phyloP scores from a whole-genome alignment of 2,888 invertebrate species.

The Macrophya alboannulata region DNA sequence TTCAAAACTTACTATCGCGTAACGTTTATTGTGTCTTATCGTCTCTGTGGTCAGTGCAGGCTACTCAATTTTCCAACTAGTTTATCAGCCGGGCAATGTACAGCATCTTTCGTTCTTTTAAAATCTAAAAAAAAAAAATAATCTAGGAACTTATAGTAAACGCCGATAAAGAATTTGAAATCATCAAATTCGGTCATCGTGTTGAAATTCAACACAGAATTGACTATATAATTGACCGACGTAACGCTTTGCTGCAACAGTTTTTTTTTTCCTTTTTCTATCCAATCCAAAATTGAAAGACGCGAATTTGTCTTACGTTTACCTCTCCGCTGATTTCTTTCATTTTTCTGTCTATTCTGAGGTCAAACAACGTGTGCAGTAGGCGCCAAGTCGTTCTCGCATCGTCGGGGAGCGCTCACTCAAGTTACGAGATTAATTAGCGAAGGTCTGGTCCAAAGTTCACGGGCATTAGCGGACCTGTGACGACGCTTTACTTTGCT shows the following conservation, averaged over 20 bases:
- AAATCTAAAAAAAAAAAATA: neutral
- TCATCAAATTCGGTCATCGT: neutral
- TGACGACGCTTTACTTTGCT: neutral
- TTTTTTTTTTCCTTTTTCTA: neutral
- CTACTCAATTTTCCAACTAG: neutral
- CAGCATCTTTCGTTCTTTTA: neutral
- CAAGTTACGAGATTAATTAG: conserved; percentile 21
- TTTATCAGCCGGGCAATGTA: neutral
- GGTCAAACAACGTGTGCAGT: conserved; percentile 4
- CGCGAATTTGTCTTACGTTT: neutral
- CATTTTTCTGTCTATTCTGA: neutral
- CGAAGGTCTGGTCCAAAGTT: conserved; percentile 37
- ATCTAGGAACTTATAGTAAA: neutral
- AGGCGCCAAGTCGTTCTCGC: neutral
- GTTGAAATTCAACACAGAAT: neutral
- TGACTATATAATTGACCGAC: neutral
- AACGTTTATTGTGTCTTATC: neutral
- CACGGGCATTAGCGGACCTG: neutral
- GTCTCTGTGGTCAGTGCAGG: neutral
- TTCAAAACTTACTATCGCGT: neutral
- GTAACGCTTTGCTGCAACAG: neutral
- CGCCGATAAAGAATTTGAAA: neutral
- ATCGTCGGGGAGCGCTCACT: neutral
- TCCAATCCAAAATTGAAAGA: neutral
- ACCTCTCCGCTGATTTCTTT: neutral